Evolutionary conservation across 2,888 invertebrate species (phyloP).

Genomic region (Oscheius sp.): DNA sequence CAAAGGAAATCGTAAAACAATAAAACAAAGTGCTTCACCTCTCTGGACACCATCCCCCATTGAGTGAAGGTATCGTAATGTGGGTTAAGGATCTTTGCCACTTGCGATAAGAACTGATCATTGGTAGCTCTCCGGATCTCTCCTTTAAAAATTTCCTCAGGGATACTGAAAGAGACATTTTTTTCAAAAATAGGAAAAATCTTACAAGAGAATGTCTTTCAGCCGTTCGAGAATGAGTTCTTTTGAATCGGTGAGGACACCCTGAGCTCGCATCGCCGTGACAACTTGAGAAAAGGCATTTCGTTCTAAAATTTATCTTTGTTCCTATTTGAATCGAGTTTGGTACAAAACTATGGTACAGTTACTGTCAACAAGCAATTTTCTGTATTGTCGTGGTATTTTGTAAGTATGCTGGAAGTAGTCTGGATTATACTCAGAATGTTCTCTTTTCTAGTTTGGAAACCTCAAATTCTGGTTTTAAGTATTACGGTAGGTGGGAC

Average conservation of each 20-base stretch:
- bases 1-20: neutral
- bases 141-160: constrained; percentile 20
- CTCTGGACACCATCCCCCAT: constrained; percentile 14
- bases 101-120: constrained; percentile 7
- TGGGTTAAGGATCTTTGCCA: constrained; percentile 24
- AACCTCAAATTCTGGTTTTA: no score
- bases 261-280: constrained; percentile 27
- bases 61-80: constrained; percentile 24
- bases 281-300: constrained; percentile 28
- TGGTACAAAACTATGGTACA: no score
- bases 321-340: no score
- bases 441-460: no score
- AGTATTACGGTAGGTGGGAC: no score
- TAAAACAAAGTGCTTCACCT: constrained; percentile 1
- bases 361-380: no score
- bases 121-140: constrained; percentile 24
- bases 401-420: no score
- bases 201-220: constrained; percentile 14
- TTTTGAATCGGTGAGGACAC: constrained; percentile 21
- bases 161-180: constrained; percentile 12
- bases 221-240: constrained; percentile 17
- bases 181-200: neutral
- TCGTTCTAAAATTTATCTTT: constrained; percentile 9
- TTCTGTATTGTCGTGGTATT: no score
- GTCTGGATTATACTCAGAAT: no score